These are phyloP conservation scores for Bolinopsis microptera DNA, from an alignment of 37 sponge, comb jelly and placozoan species.

Conservation along the genomic window DNA sequence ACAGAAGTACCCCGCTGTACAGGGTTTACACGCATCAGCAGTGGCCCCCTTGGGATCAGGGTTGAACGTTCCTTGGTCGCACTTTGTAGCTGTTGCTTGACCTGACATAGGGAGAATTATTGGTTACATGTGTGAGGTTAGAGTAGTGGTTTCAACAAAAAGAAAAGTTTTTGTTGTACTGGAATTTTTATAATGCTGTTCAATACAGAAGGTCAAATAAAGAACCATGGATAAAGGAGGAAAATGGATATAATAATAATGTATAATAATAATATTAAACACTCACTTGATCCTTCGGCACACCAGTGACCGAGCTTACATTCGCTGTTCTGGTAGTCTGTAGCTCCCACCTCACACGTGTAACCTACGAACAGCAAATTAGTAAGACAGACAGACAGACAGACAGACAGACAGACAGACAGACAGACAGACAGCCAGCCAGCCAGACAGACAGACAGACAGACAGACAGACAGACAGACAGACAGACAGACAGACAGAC, in stretches of 20 bases:
- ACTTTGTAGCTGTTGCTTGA: neutral
- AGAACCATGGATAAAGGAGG: no score
- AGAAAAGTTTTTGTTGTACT: no score
- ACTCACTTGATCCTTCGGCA: slow-evolving; percentile 49
- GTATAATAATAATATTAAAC: neutral
- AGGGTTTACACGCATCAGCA: slow-evolving; percentile 39
- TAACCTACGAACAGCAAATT: neutral
- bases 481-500: slow-evolving; percentile 19
- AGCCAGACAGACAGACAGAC: slow-evolving; percentile 49
- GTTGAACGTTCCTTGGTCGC: slow-evolving; percentile 48
- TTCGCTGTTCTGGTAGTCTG: slow-evolving; percentile 15
- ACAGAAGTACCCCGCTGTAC: slow-evolving; percentile 61
- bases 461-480: slow-evolving; percentile 55
- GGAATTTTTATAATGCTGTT: no score
- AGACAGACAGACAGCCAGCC: slow-evolving; percentile 42
- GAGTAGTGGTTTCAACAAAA: no score
- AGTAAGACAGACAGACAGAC: slow-evolving; percentile 28
- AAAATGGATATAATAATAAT: no score
- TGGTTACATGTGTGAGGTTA: no score
- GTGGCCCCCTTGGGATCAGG: neutral
- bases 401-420: slow-evolving; percentile 55
- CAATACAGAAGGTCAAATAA: no score
- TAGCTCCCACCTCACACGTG: slow-evolving; percentile 14
- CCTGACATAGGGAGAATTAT: neutral
- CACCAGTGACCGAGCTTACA: slow-evolving; percentile 63